Evolutionary conservation across 2,797 vertebrate species (phyloP), one percentile per base, ranked within the genome.

Genomic region (Cynopterus sphinx): DNA sequence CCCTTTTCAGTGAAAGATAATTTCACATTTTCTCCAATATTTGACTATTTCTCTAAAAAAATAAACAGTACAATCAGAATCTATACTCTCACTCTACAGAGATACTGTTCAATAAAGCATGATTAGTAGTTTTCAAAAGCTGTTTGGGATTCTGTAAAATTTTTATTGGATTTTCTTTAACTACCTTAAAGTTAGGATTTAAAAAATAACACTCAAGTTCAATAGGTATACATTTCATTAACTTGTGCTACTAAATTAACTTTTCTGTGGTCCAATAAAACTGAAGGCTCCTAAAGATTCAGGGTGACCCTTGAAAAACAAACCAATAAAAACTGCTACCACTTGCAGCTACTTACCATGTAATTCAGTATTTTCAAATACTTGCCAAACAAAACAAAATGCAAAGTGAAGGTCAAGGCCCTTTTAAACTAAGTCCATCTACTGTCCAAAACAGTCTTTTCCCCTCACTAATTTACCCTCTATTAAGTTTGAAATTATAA

Each of bases 191-290:
- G n/a, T 6, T 68, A 78, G 13, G 70, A 81, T 49, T 21, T 46
- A 91, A 94, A 70, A 94, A 65, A 15, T 26, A 74, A 61, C 57
- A 78, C 36, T 81, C 41, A 77, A 41, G 57, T 17, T 77, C 41
- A 68, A 59, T 6, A 86, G 57, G 67, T 95, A 87, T 46, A 79
- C 43, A 93, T 36, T 82, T 74, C 41, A 95, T 75, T 74, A 89
- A 85, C 19, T 17, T 81, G 55, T 51, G 16, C 3, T 73, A 49
- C 36, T 43, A 55, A 78, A 49, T 75, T 71, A 88, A 74, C 73
- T 95, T 81, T 77, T 57, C 90, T 41, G 5, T 55, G n/a, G 33
- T 26, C 41, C 63, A 33, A 68, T 77, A 67, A 73, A 61, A 83
- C 26, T 70, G 17, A 85, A 28, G 10, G 65, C 33, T 68, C 83